phyloP scores from a whole-genome alignment of 2,888 invertebrate species.

The Pasiphila rectangulata region DNA sequence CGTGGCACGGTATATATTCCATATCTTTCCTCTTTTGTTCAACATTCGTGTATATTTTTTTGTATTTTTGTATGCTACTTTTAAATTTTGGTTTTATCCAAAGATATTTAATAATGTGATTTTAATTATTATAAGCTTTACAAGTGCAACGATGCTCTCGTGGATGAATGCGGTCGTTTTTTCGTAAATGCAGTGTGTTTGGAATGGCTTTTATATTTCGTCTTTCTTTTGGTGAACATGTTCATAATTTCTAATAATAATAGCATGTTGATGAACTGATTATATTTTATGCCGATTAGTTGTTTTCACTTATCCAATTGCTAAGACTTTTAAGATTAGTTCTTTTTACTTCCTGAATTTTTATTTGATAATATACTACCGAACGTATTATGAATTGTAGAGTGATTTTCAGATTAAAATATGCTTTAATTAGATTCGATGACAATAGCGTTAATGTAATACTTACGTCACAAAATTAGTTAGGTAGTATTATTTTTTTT shows the following conservation, averaged over 20 bases:
- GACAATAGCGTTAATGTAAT: not conserved
- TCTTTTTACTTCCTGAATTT: too few relatives aligned
- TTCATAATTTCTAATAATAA: too few relatives aligned
- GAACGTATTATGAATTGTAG: not conserved
- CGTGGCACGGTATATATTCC: conserved; percentile 35
- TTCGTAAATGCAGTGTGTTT: conserved; percentile 39
- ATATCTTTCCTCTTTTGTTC: conserved; percentile 48
- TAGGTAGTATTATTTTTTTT: conserved; percentile 1
- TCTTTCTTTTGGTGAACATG: conserved; percentile 6
- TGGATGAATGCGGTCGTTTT: conserved; percentile 53
- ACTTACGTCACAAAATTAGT: not conserved
- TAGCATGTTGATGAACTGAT: not conserved
- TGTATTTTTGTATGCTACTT: conserved; percentile 78
- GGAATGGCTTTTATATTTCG: conserved; percentile 11
- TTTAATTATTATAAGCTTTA: conserved; percentile 76
- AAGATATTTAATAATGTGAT: conserved; percentile 81
- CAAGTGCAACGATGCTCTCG: conserved; percentile 66
- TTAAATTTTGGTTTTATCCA: conserved; percentile 76
- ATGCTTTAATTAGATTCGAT: not conserved
- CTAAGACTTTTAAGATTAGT: not conserved
- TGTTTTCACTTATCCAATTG: not conserved
- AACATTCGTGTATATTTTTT: conserved; percentile 71
- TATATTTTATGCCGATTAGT: not conserved
- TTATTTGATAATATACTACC: not conserved
- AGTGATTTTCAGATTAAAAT: not conserved